A percentile compares a stretch with the other conserved stretches of the same genome.
Evolutionary conservation across 2,888 invertebrate species (phyloP).

Genomic region (Acronicta aceris): DNA sequence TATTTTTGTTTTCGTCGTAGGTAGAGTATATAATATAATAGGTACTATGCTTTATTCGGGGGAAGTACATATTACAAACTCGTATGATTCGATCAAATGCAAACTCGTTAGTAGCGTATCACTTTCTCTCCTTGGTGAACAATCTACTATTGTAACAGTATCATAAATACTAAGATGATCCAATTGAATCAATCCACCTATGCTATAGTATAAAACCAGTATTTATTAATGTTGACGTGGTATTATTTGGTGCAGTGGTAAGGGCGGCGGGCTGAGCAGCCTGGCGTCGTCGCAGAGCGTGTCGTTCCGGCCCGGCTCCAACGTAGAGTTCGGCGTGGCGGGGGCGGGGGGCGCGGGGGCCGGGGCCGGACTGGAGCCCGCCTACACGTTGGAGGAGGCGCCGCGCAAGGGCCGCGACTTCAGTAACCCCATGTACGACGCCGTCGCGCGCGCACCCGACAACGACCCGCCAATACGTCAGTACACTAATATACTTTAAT

Average conservation of each 20-base stretch:
- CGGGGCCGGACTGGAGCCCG: slow-evolving; percentile 91
- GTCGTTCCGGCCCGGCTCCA: slow-evolving; percentile 97
- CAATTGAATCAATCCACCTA: too few relatives aligned
- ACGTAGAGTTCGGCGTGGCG: slow-evolving; percentile 94
- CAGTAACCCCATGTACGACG: slow-evolving; percentile 99
- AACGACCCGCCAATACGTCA: slow-evolving; percentile 76
- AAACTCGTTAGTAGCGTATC: too few relatives aligned
- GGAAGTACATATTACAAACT: too few relatives aligned
- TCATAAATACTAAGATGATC: too few relatives aligned
- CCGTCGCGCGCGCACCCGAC: slow-evolving; percentile 91
- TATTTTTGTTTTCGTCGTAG: too few relatives aligned
- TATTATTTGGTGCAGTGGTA: slow-evolving; percentile 89
- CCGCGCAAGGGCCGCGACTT: slow-evolving; percentile 96
- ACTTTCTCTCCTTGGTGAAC: too few relatives aligned
- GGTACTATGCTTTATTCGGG: too few relatives aligned
- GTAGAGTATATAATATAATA: too few relatives aligned
- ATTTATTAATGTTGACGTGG: too few relatives aligned
- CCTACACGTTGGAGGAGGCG: slow-evolving; percentile 93
- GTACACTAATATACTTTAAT: slow-evolving; percentile 46
- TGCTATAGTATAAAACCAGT: too few relatives aligned
- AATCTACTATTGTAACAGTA: too few relatives aligned
- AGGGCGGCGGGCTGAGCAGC: slow-evolving; percentile 93
- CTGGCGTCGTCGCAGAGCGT: slow-evolving; percentile 96
- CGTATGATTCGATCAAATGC: too few relatives aligned
- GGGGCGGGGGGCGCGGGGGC: slow-evolving; percentile 58